Base-by-base conservation (phyloP, 1,140 invertebrate species). In the Drosophila ironensis region DNA sequence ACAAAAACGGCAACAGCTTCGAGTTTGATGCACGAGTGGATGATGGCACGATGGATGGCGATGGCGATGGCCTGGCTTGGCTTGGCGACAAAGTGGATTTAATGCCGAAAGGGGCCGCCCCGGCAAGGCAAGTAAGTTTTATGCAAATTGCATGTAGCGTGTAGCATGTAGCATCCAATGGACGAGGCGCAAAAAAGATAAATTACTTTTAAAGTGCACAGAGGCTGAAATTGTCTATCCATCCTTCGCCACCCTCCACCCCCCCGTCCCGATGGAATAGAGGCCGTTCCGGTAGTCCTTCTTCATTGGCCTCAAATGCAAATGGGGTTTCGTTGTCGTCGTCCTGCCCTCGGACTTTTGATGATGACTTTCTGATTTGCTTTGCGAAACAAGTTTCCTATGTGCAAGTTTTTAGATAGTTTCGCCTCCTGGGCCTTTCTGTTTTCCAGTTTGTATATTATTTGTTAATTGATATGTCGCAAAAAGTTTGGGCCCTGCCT, bases 311-410 rank as follows among this genome's bases (percentile, higher is more conserved):
- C 68, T 63, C 54, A 68, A 82, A 68, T 69, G 77, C 77, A 77
- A 81, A 72, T 76, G 68, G 67, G 53, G 25, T 30, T 56, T 27
- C 45, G 20, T 44, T 69, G 44, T 33, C 51, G n/a, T 28, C n/a
- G 64, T 44, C 25, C 68, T 60, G 71, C 73, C 63, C 30, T 60
- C 45, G 48, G 27, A 48, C 66, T 51, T 54, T 72, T 56, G 78
- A 74, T 84, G 78, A 84, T 84, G 78, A 74, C 80, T 86, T 84
- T 84, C 78, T 84, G 78, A 84, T 84, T 84, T 84, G 78, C 57
- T 86, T 86, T 50, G 42, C 47, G 51, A 78, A 84, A 77, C 59
- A 86, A 78, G 30, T 77, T 77, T 63, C 12, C n/a, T 30, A 76
- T 59, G 35, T 66, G 48, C 47, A 54, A 77, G 59, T 66, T 51